Evolutionary conservation across 2,113 vertebrate genomes (phyloP).

Genomic region (Apodemus sylvaticus): DNA sequence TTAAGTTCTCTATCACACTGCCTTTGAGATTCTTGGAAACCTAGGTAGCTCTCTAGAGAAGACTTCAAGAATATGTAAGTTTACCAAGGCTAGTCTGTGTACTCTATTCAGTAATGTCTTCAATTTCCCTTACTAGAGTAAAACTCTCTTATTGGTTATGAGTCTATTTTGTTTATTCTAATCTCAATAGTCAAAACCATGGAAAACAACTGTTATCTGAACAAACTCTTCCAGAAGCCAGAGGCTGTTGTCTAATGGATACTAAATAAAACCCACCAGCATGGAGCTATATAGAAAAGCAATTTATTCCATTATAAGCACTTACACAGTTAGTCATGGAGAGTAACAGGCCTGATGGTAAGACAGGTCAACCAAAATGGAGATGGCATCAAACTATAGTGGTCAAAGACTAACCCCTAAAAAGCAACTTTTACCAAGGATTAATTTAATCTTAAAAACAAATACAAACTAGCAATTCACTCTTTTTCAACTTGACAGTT

Average conservation of each 20-base stretch:
- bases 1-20: constrained; percentile 69
- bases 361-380: constrained; percentile 80
- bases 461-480: constrained; percentile 75
- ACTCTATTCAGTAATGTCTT: constrained; percentile 43
- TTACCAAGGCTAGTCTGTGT: constrained; percentile 43
- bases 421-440: constrained; percentile 65
- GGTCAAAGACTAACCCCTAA: constrained; percentile 79
- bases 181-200: constrained; percentile 29
- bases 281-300: constrained; percentile 85
- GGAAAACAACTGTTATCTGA: constrained; percentile 26
- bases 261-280: constrained; percentile 61
- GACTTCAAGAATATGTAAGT: constrained; percentile 48
- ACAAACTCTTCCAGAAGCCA: neutral
- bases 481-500: constrained; percentile 67
- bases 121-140: constrained; percentile 53
- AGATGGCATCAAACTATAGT: constrained; percentile 75
- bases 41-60: neutral
- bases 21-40: constrained; percentile 61
- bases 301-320: constrained; percentile 88
- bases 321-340: constrained; percentile 84
- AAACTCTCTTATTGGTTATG: constrained; percentile 62
- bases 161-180: constrained; percentile 62
- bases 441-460: constrained; percentile 78
- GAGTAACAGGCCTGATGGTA: constrained; percentile 84
- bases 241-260: neutral